Percentiles rank a stretch among this genome's conserved stretches.
Evolutionary conservation across 1,140 invertebrate genomes (phyloP).

Genomic region (Potamilus streckersoni): DNA sequence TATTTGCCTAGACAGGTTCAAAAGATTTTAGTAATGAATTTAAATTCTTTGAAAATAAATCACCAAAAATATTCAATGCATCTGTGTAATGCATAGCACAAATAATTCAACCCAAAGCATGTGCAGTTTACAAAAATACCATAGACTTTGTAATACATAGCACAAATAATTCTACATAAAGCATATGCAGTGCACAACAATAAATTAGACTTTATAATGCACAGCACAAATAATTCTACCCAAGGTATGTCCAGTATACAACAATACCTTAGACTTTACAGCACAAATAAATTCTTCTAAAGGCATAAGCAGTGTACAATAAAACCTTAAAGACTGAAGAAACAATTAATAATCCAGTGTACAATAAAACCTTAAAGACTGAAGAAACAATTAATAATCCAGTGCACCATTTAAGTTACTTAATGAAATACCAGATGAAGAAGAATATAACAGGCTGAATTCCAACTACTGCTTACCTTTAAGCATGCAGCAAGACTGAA

Average conservation of each 20-base stretch:
- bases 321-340: background rate
- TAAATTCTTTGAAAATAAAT: too few species aligned
- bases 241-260: background rate
- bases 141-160: too few species aligned
- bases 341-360: background rate
- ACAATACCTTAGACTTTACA: background rate
- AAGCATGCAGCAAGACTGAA: slow-evolving; percentile 26
- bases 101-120: background rate
- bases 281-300: too few species aligned
- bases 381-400: background rate
- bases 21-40: too few species aligned
- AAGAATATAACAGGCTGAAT: background rate
- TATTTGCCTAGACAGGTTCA: too few species aligned
- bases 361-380: background rate
- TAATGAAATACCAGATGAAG: background rate
- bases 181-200: background rate
- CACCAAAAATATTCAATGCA: too few species aligned
- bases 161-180: background rate
- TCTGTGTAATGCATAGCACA: too few species aligned
- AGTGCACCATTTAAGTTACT: background rate
- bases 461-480: slow-evolving; percentile 5
- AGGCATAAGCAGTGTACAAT: background rate
- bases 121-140: background rate
- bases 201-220: too few species aligned
- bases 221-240: background rate